A percentile compares a stretch with the other conserved stretches of the same genome.
phyloP scores from a whole-genome alignment of 2,888 invertebrate species.

The Syrista parreyssii region DNA sequence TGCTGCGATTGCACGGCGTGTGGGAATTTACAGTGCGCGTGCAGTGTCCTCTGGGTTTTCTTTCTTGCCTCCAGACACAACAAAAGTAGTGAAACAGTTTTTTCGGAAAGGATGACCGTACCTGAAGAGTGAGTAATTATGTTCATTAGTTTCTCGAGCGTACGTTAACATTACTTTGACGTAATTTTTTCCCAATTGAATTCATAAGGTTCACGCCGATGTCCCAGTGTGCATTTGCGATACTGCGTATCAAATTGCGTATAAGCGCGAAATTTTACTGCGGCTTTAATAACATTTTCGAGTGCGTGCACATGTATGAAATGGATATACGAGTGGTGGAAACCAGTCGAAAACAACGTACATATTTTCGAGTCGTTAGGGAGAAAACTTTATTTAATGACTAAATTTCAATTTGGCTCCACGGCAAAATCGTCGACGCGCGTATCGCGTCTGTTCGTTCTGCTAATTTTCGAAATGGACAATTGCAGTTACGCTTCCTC shows the following conservation, averaged over 20 bases:
- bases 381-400: background rate
- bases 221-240: background rate
- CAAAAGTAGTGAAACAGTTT: background rate
- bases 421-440: background rate
- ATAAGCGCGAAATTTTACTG: background rate
- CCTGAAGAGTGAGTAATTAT: constrained; percentile 46
- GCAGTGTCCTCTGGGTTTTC: background rate
- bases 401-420: background rate
- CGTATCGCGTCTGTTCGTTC: background rate
- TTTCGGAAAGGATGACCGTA: constrained; percentile 37
- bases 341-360: background rate
- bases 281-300: background rate
- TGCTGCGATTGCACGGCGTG: background rate
- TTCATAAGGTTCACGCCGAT: background rate
- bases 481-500: background rate
- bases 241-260: background rate
- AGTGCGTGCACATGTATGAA: background rate
- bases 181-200: background rate
- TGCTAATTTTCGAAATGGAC: background rate
- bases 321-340: background rate
- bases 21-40: background rate
- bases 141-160: background rate
- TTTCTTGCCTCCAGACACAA: background rate
- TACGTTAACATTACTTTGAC: background rate
- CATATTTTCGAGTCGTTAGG: background rate